Conservation (phyloP, 2,888 invertebrate genomes). For the Drosophila percnosoma region DNA sequence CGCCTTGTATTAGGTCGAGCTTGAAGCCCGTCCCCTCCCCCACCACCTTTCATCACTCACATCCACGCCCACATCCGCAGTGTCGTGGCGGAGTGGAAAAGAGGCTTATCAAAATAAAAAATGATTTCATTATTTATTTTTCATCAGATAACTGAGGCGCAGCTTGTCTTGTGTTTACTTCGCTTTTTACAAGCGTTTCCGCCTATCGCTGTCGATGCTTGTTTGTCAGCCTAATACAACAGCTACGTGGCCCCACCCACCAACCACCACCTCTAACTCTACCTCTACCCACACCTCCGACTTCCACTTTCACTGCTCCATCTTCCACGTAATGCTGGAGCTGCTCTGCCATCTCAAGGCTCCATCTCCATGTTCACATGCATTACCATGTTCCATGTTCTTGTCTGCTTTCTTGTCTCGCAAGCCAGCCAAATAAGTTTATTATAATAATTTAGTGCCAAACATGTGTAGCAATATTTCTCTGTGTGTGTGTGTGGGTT, state of each 20-base stretch:
- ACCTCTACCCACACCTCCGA: not conserved
- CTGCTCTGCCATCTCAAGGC: constrained; percentile 14
- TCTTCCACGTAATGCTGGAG: constrained; percentile 3
- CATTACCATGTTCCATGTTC: constrained; percentile 19
- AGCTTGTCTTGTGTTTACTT: constrained; percentile 48
- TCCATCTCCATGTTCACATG: constrained; percentile 11
- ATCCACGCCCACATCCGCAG: not conserved
- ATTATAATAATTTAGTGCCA: constrained; percentile 76
- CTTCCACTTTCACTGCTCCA: not conserved
- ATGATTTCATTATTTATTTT: constrained; percentile 80
- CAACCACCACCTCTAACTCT: not conserved
- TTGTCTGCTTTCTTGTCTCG: not conserved
- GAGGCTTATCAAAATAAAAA: constrained; percentile 81
- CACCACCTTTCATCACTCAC: not conserved
- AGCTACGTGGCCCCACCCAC: not conserved
- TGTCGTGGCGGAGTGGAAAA: constrained; percentile 51
- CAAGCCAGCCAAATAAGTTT: constrained; percentile 63
- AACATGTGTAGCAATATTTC: constrained; percentile 71
- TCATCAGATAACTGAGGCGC: constrained; percentile 71
- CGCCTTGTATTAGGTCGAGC: constrained; percentile 38
- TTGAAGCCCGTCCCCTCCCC: not conserved
- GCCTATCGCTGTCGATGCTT: constrained; percentile 57
- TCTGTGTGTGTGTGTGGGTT: constrained; percentile 1
- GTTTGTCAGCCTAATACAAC: constrained; percentile 47
- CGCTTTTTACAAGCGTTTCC: constrained; percentile 66